phyloP scores from a whole-genome alignment of 2,113 vertebrate species.

The Theristicus caerulescens region DNA sequence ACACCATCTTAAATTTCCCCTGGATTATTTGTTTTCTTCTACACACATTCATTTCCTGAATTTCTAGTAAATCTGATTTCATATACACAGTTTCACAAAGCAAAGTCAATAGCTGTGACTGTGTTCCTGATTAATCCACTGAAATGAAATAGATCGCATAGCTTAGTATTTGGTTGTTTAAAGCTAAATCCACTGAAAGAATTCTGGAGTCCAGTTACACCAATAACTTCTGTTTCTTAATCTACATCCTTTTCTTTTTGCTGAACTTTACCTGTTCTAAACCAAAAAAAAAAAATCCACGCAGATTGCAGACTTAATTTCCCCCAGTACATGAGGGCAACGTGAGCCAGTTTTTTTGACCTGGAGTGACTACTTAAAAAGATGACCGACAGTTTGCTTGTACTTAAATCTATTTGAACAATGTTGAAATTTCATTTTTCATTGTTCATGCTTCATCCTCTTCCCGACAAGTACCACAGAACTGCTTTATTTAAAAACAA shows the following conservation, averaged over 20 bases:
- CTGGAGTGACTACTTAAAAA: background rate
- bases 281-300: background rate
- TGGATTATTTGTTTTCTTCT: slow-evolving; percentile 60
- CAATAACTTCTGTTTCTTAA: slow-evolving; percentile 42
- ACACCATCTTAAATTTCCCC: slow-evolving; percentile 14
- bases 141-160: slow-evolving; percentile 39
- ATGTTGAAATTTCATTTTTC: background rate
- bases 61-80: slow-evolving; percentile 50
- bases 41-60: slow-evolving; percentile 61
- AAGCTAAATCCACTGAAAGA: slow-evolving; percentile 44
- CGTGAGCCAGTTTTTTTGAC: background rate
- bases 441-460: slow-evolving; percentile 29
- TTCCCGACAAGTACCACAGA: slow-evolving; percentile 25
- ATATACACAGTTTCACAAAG: slow-evolving; percentile 57
- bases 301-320: background rate
- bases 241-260: background rate
- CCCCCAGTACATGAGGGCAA: background rate
- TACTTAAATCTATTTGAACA: slow-evolving; percentile 4
- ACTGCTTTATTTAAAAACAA: slow-evolving; percentile 31
- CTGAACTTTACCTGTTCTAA: slow-evolving; percentile 22
- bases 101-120: slow-evolving; percentile 51
- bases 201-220: slow-evolving; percentile 58
- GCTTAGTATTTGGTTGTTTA: slow-evolving; percentile 38
- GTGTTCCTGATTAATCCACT: slow-evolving; percentile 51
- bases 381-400: background rate